Base-by-base conservation (phyloP, 1,140 invertebrate genomes). In the Heliconius himera region DNA sequence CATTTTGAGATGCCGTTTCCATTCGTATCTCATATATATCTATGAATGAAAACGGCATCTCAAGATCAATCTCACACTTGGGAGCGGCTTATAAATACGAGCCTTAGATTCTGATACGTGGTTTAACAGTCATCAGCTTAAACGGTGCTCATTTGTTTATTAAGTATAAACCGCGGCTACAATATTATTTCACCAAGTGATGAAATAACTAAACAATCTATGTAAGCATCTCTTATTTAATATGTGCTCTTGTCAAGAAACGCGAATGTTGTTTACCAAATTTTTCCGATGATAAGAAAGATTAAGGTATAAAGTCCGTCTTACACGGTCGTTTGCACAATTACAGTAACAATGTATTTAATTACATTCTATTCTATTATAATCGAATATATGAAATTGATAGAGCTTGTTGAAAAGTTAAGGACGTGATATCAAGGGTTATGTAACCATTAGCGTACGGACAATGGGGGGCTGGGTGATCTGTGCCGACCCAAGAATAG, bases 101-200 rank as follows among this genome's bases (percentile, higher is more conserved):
- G 38, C 38, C 38, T 46, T 46, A 46, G 41, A 46, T 46, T 75
- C 66, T 74, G 77, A 81, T 73, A 78, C 73, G 56, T 60, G 49
- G 70, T 77, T 77, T 74, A 54, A 71, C 72, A 51, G 60, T 72
- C 72, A 77, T 71, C 72, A 70, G 70, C 46, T 38, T 26, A 56
- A 20, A 72, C 70, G 70, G 70, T 80, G 73, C 18, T 66, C 26
- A 26, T 60, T 46, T 46, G 3, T 80, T 73, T 76, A 74, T 73
- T 36, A n/a, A 66, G 70, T 46, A 71, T 29, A 66, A 76, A 66
- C 26, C n/a, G 66, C 54, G 38, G 73, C 46, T 49, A 74, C 46
- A 80, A 78, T 78, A 80, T 81, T 82, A 81, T 82, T 81, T 85
- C 78, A 72, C 80, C 22, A 79, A 54, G 74, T 84, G 83, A 86